Percentiles rank a stretch among this genome's conserved stretches.
Conservation (phyloP, 1,140 invertebrate genomes). For the Eueides isabella region DNA sequence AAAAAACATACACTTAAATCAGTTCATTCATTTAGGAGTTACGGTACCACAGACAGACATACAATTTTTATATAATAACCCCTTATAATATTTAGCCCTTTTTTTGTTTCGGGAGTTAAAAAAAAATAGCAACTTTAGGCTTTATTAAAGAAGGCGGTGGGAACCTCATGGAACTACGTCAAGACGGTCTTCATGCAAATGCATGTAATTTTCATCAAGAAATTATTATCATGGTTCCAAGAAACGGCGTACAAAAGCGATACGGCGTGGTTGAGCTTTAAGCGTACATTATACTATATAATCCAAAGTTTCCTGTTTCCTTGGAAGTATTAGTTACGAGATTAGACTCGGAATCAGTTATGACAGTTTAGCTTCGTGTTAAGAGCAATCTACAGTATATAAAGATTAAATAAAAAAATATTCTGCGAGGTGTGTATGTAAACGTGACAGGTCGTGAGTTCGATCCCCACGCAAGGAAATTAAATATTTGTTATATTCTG, state of each 20-base stretch:
- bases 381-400: not conserved
- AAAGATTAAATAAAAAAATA: not conserved
- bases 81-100: no score
- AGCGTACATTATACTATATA: constrained; percentile 13
- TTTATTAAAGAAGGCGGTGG: no score
- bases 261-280: not conserved
- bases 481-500: no score
- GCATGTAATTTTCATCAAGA: not conserved
- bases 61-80: no score
- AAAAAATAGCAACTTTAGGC: no score
- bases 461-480: no score
- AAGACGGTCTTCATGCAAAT: not conserved
- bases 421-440: not conserved
- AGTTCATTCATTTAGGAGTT: no score
- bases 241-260: not conserved
- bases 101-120: no score
- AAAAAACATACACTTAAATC: no score
- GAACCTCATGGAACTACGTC: not conserved
- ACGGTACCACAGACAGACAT: no score
- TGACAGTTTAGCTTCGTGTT: not conserved
- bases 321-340: constrained; percentile 17
- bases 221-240: not conserved
- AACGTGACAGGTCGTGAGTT: no score
- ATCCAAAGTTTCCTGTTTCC: constrained; percentile 18
- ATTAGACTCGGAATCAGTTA: not conserved